Evolutionary conservation across 30 jellyfish, hydroid and myxozoan genomes (phyloP).

Genomic region (Turritopsis rubra): DNA sequence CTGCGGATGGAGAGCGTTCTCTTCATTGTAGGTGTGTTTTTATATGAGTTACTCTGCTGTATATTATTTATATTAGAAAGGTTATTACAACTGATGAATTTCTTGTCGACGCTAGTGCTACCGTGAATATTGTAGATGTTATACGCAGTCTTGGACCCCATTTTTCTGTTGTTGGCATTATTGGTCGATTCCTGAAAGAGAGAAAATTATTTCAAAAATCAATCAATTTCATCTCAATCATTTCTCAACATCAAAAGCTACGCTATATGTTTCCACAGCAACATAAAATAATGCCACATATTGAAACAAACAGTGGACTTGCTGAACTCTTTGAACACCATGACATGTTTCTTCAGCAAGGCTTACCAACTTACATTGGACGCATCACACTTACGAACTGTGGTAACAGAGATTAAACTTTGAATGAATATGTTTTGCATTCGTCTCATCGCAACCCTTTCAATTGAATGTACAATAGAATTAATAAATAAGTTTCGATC

Average conservation of each 20-base stretch:
- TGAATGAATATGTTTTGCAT: neutral
- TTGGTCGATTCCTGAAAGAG: neutral
- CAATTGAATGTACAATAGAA: neutral
- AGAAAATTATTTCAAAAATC: neutral
- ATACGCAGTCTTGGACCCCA: neutral
- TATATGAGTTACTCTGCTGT: neutral
- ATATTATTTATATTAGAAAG: neutral
- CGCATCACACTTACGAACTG: too few species aligned
- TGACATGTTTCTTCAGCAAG: neutral
- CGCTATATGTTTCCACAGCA: neutral
- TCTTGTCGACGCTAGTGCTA: slow-evolving; percentile 2
- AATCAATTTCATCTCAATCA: neutral
- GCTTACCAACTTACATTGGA: neutral
- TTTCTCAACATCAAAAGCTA: neutral
- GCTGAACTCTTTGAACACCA: neutral
- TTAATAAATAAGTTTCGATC: neutral
- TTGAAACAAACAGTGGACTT: too few species aligned
- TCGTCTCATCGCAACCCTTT: neutral
- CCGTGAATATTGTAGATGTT: neutral
- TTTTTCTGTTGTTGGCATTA: neutral
- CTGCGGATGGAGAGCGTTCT: slow-evolving; percentile 9
- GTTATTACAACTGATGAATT: neutral
- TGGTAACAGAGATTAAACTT: neutral
- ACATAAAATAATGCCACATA: neutral
- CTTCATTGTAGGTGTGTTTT: slow-evolving; percentile 12